Evolutionary conservation across 2,888 invertebrate species (phyloP).

Genomic region (Choristoneura rosaceana): DNA sequence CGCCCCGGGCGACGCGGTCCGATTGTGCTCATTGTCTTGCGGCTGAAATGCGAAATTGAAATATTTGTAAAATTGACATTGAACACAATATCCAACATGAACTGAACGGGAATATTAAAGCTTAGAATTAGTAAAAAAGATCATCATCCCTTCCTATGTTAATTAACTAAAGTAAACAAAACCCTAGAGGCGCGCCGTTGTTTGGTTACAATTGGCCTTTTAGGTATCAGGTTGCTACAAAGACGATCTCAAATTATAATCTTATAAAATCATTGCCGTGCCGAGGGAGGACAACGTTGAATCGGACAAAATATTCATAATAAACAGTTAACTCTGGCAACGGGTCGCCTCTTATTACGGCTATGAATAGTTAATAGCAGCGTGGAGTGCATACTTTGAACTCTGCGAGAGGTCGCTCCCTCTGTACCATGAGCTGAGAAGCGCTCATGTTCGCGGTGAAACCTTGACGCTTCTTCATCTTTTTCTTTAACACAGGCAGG

Average conservation of each 20-base stretch:
- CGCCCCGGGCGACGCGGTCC: conserved; percentile 63
- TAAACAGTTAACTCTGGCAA: conserved; percentile 61
- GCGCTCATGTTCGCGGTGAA: conserved; percentile 87
- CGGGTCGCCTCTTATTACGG: conserved; percentile 67
- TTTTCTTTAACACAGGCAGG: conserved; percentile 84
- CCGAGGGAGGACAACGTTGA: conserved; percentile 47
- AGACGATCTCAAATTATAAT: conserved; percentile 10
- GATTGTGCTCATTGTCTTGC: conserved; percentile 66
- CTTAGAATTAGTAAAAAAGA: background rate
- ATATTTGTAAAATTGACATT: background rate
- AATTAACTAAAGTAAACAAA: background rate
- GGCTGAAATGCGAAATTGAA: conserved; percentile 58
- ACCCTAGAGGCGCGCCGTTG: background rate
- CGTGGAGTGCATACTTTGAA: conserved; percentile 69
- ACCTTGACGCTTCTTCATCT: conserved; percentile 86
- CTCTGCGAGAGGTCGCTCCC: conserved; percentile 85
- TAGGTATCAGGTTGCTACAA: background rate
- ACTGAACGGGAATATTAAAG: background rate
- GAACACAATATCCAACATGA: background rate
- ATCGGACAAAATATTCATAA: conserved; percentile 50
- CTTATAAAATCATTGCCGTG: conserved; percentile 20
- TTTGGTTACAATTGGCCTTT: background rate
- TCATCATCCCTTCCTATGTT: background rate
- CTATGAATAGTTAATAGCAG: conserved; percentile 64
- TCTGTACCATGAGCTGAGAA: conserved; percentile 88